Evolutionary conservation across 2,797 vertebrate species (phyloP).

Genomic region (Gymnothorax reevesii): DNA sequence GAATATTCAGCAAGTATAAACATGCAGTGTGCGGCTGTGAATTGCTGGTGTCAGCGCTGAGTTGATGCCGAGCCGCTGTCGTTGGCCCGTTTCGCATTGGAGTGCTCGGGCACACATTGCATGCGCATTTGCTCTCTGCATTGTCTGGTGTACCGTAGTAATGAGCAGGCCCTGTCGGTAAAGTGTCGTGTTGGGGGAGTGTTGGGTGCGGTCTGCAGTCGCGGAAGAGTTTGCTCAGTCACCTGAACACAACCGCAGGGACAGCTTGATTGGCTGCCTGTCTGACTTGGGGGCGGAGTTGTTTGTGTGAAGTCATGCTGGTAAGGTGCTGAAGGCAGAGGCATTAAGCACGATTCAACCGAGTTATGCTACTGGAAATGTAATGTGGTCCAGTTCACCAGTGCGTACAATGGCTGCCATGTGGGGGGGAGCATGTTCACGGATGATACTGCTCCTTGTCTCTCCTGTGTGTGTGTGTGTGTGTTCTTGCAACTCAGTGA

Average conservation of each 20-base stretch:
- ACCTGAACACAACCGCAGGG: constrained; percentile 67
- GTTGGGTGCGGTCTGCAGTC: constrained; percentile 64
- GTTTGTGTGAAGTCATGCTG: constrained; percentile 6
- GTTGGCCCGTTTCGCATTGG: constrained; percentile 27
- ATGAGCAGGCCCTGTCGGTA: constrained; percentile 24
- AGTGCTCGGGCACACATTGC: constrained; percentile 43
- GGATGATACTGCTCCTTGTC: not conserved
- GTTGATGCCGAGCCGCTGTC: not conserved
- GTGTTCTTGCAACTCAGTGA: too few species aligned
- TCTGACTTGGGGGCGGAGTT: not conserved
- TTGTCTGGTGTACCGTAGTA: constrained; percentile 52
- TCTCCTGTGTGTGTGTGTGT: too few species aligned
- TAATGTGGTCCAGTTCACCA: constrained; percentile 26
- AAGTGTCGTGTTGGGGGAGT: constrained; percentile 59
- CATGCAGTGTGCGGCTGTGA: not conserved
- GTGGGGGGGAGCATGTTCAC: not conserved
- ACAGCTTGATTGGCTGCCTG: constrained; percentile 32
- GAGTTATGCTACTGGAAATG: constrained; percentile 40
- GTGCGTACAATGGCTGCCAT: not conserved
- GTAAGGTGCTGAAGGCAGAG: not conserved
- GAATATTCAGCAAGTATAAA: not conserved
- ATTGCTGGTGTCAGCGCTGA: not conserved
- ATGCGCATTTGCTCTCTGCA: not conserved
- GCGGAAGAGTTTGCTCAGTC: constrained; percentile 50
- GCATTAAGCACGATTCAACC: constrained; percentile 28